Conservation (phyloP, 2,797 vertebrate genomes). For the Clamator glandarius region DNA sequence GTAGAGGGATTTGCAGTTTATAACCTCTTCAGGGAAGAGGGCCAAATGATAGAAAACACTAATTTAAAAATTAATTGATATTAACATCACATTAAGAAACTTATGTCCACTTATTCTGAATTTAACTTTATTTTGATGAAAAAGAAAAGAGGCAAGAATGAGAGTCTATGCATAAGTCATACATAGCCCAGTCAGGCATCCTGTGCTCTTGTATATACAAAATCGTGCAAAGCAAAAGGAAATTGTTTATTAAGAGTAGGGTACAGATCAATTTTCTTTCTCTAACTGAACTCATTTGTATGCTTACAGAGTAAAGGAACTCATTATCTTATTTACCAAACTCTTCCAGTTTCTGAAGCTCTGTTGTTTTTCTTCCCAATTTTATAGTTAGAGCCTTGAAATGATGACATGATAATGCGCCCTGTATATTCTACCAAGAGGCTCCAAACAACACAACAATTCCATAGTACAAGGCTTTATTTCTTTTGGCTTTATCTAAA, state of each 20-base stretch:
- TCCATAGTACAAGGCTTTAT: not conserved
- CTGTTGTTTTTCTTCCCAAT: not conserved
- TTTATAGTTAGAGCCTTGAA: constrained; percentile 11
- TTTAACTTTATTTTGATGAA: not conserved
- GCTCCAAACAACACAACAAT: not conserved
- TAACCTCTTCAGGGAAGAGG: not conserved
- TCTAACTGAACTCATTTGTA: not conserved
- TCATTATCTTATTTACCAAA: not conserved
- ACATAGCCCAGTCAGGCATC: no score
- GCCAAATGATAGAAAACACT: not conserved
- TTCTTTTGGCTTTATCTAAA: not conserved
- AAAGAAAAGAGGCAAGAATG: not conserved
- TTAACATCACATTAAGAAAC: not conserved
- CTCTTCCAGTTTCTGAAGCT: not conserved
- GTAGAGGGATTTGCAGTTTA: not conserved
- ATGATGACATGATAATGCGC: not conserved
- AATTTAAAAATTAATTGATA: not conserved
- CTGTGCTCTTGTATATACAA: not conserved
- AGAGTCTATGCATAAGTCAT: not conserved
- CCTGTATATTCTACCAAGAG: constrained; percentile 10
- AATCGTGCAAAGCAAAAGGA: not conserved
- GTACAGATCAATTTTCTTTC: not conserved
- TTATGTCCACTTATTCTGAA: not conserved
- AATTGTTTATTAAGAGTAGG: not conserved
- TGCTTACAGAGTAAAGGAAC: no score